Conservation (phyloP, 2,888 invertebrate genomes). For the Acrocera orbiculus region DNA sequence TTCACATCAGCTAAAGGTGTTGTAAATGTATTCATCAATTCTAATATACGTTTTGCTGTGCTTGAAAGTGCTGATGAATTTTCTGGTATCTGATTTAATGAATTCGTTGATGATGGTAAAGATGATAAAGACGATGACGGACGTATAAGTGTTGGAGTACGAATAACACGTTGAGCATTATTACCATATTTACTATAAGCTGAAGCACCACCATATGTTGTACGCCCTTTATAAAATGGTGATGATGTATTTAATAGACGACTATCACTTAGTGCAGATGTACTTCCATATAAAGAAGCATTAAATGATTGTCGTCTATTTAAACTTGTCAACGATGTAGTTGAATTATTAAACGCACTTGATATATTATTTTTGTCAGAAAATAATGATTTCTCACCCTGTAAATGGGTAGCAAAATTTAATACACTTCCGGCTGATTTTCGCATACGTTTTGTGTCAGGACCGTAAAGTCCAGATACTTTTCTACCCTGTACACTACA, state of each 20-base stretch:
- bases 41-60: constrained; percentile 60
- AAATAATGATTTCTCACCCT: constrained; percentile 28
- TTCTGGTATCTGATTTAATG: constrained; percentile 10
- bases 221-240: constrained; percentile 58
- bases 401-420: constrained; percentile 27
- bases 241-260: constrained; percentile 32
- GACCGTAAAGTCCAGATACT: constrained; percentile 11
- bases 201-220: constrained; percentile 57
- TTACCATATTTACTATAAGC: constrained; percentile 36
- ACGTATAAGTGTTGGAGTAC: constrained; percentile 21
- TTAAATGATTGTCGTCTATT: constrained; percentile 26
- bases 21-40: constrained; percentile 63
- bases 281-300: constrained; percentile 29
- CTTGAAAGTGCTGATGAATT: constrained; percentile 24
- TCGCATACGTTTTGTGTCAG: constrained; percentile 9
- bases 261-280: constrained; percentile 29
- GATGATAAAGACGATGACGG: constrained; percentile 23
- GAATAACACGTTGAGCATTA: constrained; percentile 14
- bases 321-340: constrained; percentile 25
- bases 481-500: constrained; percentile 13
- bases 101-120: constrained; percentile 19
- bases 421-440: constrained; percentile 18
- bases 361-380: constrained; percentile 15
- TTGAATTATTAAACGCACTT: constrained; percentile 24
- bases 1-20: constrained; percentile 64